Evolutionary conservation across 1,140 invertebrate genomes (phyloP), one percentile per base, ranked within the genome.

Genomic region (Pseudomyrmex dendroicus): DNA sequence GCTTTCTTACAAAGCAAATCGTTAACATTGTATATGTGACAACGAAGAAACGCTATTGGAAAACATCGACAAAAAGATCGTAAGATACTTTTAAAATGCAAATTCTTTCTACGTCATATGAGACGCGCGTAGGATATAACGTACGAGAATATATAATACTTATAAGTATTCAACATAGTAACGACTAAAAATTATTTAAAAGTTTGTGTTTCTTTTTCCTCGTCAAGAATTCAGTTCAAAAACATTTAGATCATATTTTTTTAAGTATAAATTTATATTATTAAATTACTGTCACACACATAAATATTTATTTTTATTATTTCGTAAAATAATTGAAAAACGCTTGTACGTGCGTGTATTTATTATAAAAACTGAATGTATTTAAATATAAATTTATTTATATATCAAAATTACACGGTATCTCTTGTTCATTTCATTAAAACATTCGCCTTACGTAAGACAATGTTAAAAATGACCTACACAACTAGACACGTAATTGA

Each of bases 401-500:
- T 64, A 25, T 17, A 35, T 35, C 7, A 22, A 61, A 61, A 66
- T 48, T 48, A 20, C 20, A 25, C 35, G 35, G 5, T 35, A 35
- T 35, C 35, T 35, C 7, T 35, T 8, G 17, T 2, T 2, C 9
- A 59, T 17, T 22, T 12, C 12, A 13, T 22, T 9, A 50, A 35
- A 7, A 20, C 35, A 10, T 56, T 68, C n/a, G 17, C 13, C 12
- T 57, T 78, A 68, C 20, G 3, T 22, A 67, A 68, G 2, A 25
- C 5, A 13, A 9, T 57, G 5, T 0, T 10, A 35, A 35, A 63
- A 54, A 66, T 15, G n/a, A 48, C 2, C 25, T 9, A n/a, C n/a
- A 22, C 35, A 12, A n/a, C 17, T 17, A 59, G 12, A 80, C n/a
- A 80, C 22, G 35, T 70, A 78, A 78, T 80, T 80, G 20, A 2